Evolutionary conservation across 2,797 vertebrate species (phyloP).

Genomic region (Scolopax bukidnonensis): DNA sequence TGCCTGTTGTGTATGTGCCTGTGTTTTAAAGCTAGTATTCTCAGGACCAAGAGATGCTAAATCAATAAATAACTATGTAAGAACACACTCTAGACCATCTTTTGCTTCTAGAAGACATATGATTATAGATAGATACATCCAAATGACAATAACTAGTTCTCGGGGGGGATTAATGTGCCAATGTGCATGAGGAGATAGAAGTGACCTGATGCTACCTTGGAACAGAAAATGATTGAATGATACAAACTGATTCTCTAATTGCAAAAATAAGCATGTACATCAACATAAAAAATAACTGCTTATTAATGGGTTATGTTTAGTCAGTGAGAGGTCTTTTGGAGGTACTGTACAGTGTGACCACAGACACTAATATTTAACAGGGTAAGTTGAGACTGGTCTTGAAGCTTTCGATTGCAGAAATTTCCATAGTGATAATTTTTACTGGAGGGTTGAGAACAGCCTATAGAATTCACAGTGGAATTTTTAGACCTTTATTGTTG

Average conservation of each 20-base stretch:
- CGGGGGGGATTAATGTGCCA: not conserved
- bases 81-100: not conserved
- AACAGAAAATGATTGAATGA: not conserved
- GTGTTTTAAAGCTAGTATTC: not conserved
- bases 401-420: not conserved
- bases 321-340: not conserved
- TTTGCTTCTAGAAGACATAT: not conserved
- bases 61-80: not conserved
- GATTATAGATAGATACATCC: not conserved
- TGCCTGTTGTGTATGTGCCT: not conserved
- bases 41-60: not conserved
- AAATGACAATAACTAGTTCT: not conserved
- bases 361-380: not conserved
- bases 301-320: not conserved
- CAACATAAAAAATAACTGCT: not conserved
- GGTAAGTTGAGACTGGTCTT: not conserved
- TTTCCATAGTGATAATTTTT: not conserved
- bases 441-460: not conserved
- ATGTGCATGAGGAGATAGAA: not conserved
- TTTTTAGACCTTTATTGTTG: conserved; percentile 12
- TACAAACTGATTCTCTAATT: not conserved
- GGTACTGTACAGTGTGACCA: not conserved
- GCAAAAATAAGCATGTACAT: not conserved
- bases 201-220: not conserved
- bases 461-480: conserved; percentile 2